phyloP scores from a whole-genome alignment of 2,113 vertebrate genomes.

The Ceyx cyanopectus region DNA sequence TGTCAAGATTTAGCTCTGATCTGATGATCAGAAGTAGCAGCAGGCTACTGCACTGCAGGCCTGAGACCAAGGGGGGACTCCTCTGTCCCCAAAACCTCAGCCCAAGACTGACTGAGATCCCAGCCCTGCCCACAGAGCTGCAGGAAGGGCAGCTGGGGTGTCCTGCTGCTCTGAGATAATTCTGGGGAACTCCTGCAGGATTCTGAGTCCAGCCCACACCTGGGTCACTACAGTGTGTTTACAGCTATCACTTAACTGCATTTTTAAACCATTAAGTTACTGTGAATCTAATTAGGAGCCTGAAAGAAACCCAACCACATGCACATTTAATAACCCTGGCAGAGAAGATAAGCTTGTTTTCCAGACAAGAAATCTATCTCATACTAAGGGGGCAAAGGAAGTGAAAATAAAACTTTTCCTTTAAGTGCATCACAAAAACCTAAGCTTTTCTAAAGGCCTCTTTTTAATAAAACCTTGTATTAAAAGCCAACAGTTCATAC shows the following conservation, averaged over 20 bases:
- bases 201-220: background rate
- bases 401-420: background rate
- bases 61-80: background rate
- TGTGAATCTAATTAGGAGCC: background rate
- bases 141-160: background rate
- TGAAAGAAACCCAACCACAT: background rate
- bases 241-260: background rate
- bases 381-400: background rate
- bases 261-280: background rate
- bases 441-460: background rate
- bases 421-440: background rate
- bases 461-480: background rate
- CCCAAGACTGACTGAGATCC: background rate
- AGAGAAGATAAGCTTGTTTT: background rate
- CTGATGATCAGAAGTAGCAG: background rate
- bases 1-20: background rate
- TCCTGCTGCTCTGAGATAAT: background rate
- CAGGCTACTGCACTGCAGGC: background rate
- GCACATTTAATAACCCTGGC: background rate
- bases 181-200: background rate
- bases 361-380: background rate
- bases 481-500: constrained; percentile 17
- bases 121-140: background rate
- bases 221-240: background rate
- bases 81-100: background rate